Percentiles rank a stretch among this genome's conserved stretches.
Conservation (phyloP, 2,797 vertebrate genomes). For the Morelia viridis region DNA sequence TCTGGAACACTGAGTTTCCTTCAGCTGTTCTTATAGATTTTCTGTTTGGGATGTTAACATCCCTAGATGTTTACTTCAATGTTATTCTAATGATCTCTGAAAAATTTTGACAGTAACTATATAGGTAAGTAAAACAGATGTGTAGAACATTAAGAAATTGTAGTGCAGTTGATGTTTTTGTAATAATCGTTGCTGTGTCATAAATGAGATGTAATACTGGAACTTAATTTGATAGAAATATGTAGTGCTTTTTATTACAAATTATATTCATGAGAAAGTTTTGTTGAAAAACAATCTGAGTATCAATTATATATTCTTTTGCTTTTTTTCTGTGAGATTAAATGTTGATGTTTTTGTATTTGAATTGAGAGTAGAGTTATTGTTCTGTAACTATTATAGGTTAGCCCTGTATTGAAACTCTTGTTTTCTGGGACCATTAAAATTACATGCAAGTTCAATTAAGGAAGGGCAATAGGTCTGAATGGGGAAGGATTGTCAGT, state of each 20-base stretch:
- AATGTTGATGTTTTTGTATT: neutral
- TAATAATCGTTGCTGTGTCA: neutral
- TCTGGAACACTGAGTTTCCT: slow-evolving; percentile 57
- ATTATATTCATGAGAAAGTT: neutral
- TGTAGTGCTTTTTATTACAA: neutral
- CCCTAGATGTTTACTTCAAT: slow-evolving; percentile 22
- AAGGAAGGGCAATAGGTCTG: neutral
- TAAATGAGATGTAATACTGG: neutral
- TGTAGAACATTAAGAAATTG: neutral
- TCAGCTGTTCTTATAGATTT: slow-evolving; percentile 34
- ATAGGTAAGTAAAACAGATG: slow-evolving; percentile 9
- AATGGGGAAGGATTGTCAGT: neutral
- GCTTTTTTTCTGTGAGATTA: neutral
- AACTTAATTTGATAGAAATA: neutral
- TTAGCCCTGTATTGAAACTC: neutral
- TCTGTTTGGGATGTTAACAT: neutral
- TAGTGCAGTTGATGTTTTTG: neutral
- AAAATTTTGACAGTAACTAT: neutral
- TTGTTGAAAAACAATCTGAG: neutral
- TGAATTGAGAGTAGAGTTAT: neutral
- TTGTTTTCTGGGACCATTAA: neutral
- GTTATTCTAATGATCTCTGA: slow-evolving; percentile 32
- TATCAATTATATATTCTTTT: neutral
- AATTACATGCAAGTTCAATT: neutral
- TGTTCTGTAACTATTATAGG: neutral